Evolutionary conservation across 2,888 invertebrate species (phyloP).

Genomic region (Hoplodrina ambigua): DNA sequence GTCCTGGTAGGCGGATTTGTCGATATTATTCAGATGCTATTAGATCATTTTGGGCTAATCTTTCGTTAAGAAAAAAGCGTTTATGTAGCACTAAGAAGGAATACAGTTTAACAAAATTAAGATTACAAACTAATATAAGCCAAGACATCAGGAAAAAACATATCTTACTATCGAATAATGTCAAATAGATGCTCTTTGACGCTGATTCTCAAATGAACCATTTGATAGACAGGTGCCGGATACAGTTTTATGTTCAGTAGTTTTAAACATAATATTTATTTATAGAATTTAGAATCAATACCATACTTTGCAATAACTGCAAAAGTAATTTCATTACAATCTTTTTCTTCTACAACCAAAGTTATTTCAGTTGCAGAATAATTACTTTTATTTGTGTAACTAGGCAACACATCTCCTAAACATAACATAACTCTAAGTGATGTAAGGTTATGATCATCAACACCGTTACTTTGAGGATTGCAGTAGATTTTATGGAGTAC

Average conservation of each 20-base stretch:
- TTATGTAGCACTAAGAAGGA: no score
- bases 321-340: constrained; percentile 1
- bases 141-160: no score
- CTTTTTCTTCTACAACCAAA: background rate
- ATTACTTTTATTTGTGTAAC: constrained; percentile 9
- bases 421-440: constrained; percentile 18
- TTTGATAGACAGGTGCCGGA: no score
- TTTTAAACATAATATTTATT: no score
- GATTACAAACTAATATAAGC: no score
- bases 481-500: constrained; percentile 40
- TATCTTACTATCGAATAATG: no score
- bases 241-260: no score
- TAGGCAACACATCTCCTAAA: constrained; percentile 5
- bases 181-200: no score
- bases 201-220: no score
- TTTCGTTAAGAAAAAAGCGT: no score
- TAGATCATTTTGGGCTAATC: background rate
- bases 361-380: background rate
- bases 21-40: constrained; percentile 10
- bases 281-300: background rate
- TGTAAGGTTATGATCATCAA: constrained; percentile 25
- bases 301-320: background rate
- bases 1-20: background rate
- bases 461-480: constrained; percentile 38
- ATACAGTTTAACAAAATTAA: no score